A percentile compares a stretch with the other conserved stretches of the same genome.
phyloP scores from a whole-genome alignment of 2,888 invertebrate genomes.

The Andrena bicolor region DNA sequence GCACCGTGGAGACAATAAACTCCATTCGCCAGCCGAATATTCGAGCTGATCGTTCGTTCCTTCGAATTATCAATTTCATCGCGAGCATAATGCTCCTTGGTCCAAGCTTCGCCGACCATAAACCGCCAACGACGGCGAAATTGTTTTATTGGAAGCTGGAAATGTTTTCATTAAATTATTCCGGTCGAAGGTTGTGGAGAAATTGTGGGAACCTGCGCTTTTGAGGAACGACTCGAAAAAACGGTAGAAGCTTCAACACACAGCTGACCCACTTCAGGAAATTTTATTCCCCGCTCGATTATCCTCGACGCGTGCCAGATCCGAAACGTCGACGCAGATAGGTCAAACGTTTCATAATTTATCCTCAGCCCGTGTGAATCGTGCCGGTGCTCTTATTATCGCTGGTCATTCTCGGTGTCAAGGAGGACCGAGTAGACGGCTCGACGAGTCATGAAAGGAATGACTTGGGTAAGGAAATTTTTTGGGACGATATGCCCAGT shows the following conservation, averaged over 20 bases:
- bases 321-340: constrained; percentile 41
- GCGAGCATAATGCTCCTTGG: background rate
- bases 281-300: constrained; percentile 50
- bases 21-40: constrained; percentile 14
- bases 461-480: background rate
- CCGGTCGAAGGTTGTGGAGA: no score
- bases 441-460: background rate
- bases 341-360: constrained; percentile 54
- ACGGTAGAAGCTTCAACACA: constrained; percentile 16
- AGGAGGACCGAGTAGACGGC: background rate
- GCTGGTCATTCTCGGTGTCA: background rate
- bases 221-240: constrained; percentile 2
- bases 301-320: constrained; percentile 53
- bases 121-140: no score
- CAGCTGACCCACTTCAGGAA: constrained; percentile 41
- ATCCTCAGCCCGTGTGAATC: constrained; percentile 10
- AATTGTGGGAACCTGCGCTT: background rate
- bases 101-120: no score
- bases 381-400: constrained; percentile 15
- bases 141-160: no score
- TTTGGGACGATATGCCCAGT: no score
- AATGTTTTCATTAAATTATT: constrained; percentile 17
- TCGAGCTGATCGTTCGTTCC: background rate
- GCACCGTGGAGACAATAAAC: constrained; percentile 16
- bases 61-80: background rate